Base-by-base conservation (phyloP, 2,888 invertebrate genomes). In the Acrobasis consociella region DNA sequence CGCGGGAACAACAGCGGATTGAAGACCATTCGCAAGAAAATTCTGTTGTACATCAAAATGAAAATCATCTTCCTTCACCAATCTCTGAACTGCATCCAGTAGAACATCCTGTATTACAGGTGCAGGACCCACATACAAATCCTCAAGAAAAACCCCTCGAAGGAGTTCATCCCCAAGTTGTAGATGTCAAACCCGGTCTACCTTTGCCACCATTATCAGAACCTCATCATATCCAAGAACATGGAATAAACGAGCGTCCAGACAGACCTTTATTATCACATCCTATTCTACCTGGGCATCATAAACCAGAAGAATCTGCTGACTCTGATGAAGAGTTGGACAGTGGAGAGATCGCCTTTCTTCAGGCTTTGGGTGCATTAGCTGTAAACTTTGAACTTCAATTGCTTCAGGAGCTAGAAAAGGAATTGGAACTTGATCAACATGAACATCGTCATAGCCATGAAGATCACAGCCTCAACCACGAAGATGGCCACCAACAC, bases 181-280 rank as follows among this genome's bases (percentile, higher is more conserved):
- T 31, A 31, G n/a, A 52, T 37, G 1, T n/a, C 9, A 39, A 39
- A 38, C 55, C 55, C 15, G 55, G 15, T 9, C 2, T n/a, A 1
- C 5, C 37, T 38, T 5, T 53, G 1, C 17, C 17, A 7, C 9
- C 39, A 39, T 1, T 39, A 10, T 22, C 51, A 22, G 10, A 51
- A 9, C n/a, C 2, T n/a, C 55, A 55, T 16, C 55, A 55, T 39
- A 39, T 55, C 9, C 38, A 55, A 10, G 55, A 55, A 55, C 55
- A 55, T 39, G 38, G n/a, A 9, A 9, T 55, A 5, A 38, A 38
- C 38, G 38, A 38, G 38, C 55, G 15, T 55, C 55, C 16, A 15
- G 38, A 38, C 1, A 39, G 15, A 55, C 55, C 55, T 42, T 42
- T 13, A 15, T 16, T 38, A 15, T 5, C n/a, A 16, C 55, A 9